These are phyloP conservation scores for Linyphia triangularis DNA, from an alignment of 2,888 invertebrate genomes.

Conservation along the genomic window DNA sequence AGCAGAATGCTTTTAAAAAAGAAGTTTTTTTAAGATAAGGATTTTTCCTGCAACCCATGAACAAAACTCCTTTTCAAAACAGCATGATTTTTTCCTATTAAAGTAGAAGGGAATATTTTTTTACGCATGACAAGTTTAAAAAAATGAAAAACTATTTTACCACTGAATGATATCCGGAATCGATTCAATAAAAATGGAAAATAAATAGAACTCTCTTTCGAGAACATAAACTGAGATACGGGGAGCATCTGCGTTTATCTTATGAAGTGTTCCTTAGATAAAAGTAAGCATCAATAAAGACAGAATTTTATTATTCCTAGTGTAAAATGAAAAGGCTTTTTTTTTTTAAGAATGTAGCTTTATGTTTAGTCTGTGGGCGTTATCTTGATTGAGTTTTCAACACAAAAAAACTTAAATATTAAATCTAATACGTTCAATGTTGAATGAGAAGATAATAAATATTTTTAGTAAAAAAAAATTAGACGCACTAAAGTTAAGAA, in stretches of 20 bases:
- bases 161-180: constrained; percentile 38
- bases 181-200: constrained; percentile 35
- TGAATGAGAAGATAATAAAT: too few species aligned
- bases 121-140: not conserved
- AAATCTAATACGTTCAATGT: too few species aligned
- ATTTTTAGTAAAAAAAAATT: too few species aligned
- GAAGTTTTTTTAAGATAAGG: not conserved
- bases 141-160: constrained; percentile 20
- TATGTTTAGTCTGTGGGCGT: too few species aligned
- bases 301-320: too few species aligned
- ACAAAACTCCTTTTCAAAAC: constrained; percentile 1
- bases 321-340: too few species aligned
- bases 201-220: not conserved
- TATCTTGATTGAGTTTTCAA: too few species aligned
- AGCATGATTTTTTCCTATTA: not conserved
- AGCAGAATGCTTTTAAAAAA: not conserved
- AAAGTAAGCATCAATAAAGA: not conserved
- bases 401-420: too few species aligned
- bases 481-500: too few species aligned
- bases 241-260: constrained; percentile 36
- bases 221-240: constrained; percentile 1
- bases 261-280: constrained; percentile 16
- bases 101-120: constrained; percentile 1
- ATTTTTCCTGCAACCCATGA: not conserved
- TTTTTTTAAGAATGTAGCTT: too few species aligned